These are phyloP conservation scores for Colistium nudipinnis DNA, from an alignment of 2,113 vertebrate species.

Conservation along the genomic window DNA sequence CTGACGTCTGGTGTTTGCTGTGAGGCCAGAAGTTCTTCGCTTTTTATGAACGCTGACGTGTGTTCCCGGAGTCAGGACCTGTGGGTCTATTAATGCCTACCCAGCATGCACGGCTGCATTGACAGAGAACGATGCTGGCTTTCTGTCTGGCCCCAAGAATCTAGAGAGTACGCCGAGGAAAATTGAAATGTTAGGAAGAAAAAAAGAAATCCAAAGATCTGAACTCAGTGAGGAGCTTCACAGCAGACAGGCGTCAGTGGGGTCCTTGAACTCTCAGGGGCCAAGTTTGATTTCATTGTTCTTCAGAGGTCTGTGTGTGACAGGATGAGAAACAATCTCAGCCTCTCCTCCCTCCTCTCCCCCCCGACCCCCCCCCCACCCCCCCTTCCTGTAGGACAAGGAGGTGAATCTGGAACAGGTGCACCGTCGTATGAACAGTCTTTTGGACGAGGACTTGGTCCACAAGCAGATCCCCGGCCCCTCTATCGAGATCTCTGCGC, in stretches of 20 bases:
- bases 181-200: neutral
- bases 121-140: too few relatives aligned
- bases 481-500: constrained; percentile 96
- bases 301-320: constrained; percentile 44
- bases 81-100: too few relatives aligned
- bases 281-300: constrained; percentile 83
- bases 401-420: constrained; percentile 99
- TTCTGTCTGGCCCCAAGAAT: too few relatives aligned
- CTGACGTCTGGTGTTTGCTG: neutral
- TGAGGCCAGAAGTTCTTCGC: too few relatives aligned
- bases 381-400: constrained; percentile 88
- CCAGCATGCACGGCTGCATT: too few relatives aligned
- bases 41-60: too few relatives aligned
- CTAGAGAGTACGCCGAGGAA: too few relatives aligned
- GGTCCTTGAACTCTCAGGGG: constrained; percentile 56
- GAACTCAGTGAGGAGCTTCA: constrained; percentile 1
- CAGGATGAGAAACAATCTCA: constrained; percentile 73
- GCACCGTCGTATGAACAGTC: constrained; percentile 96
- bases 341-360: constrained; percentile 63
- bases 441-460: constrained; percentile 97
- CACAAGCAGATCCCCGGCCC: constrained; percentile 97
- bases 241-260: neutral
- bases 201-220: neutral
- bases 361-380: constrained; percentile 31
- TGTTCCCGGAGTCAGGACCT: too few relatives aligned